Evolutionary conservation across 2,888 invertebrate genomes (phyloP).

Genomic region (Trichogramma evanescens): DNA sequence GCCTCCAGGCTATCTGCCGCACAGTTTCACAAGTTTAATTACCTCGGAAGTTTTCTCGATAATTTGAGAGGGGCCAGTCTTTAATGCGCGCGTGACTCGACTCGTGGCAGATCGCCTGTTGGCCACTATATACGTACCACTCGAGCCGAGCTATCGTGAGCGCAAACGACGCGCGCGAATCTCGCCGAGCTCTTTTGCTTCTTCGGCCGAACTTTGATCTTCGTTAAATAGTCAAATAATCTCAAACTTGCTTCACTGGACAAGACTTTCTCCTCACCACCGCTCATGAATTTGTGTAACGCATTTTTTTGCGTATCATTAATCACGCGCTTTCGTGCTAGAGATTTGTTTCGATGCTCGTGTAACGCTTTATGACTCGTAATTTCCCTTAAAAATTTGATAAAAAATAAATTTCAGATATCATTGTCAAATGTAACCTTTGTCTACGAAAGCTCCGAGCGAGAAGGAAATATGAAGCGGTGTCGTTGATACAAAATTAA

Average conservation of each 20-base stretch:
- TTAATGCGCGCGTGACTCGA: constrained; percentile 32
- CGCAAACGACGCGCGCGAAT: background rate
- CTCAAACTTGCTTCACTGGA: background rate
- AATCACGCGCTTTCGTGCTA: background rate
- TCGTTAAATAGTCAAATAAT: constrained; percentile 12
- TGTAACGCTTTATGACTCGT: too few relatives aligned
- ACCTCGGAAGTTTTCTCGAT: constrained; percentile 42
- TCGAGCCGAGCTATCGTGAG: too few relatives aligned
- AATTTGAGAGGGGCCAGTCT: constrained; percentile 37
- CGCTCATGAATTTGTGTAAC: background rate
- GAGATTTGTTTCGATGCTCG: too few relatives aligned
- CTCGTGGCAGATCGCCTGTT: constrained; percentile 14
- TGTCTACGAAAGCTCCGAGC: background rate
- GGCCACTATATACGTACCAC: background rate
- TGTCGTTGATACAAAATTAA: background rate
- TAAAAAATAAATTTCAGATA: too few relatives aligned
- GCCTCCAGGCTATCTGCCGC: constrained; percentile 34
- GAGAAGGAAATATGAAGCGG: background rate
- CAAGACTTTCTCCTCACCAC: background rate
- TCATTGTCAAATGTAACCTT: too few relatives aligned
- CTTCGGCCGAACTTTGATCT: constrained; percentile 17
- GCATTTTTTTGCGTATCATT: background rate
- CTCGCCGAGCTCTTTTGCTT: constrained; percentile 18
- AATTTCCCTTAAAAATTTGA: too few relatives aligned
- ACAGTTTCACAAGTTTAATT: constrained; percentile 41